Evolutionary conservation across 1,140 invertebrate genomes (phyloP).

Genomic region (Trichonephila clavipes): DNA sequence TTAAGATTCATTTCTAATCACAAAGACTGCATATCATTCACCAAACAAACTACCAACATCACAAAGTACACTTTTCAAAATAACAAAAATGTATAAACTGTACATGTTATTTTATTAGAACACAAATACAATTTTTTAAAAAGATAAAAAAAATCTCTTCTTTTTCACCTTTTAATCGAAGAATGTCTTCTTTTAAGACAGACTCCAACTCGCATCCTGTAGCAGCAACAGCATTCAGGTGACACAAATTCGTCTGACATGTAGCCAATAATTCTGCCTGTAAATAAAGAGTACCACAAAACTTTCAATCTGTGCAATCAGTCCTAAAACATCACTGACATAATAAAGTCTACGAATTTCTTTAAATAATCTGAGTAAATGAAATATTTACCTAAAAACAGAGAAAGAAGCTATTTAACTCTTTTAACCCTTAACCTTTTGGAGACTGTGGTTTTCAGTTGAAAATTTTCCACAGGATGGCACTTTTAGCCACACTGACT

Average conservation of each 20-base stretch:
- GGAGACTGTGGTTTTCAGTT: too few species aligned
- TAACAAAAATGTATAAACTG: not conserved
- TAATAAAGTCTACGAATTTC: not conserved
- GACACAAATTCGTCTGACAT: conserved; percentile 88
- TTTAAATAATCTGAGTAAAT: not conserved
- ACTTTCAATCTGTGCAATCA: not conserved
- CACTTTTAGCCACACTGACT: too few species aligned
- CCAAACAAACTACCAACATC: too few species aligned
- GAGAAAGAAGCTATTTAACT: not conserved
- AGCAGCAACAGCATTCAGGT: conserved; percentile 82
- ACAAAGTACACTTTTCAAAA: too few species aligned
- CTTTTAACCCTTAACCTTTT: too few species aligned
- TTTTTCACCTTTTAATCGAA: conserved; percentile 38
- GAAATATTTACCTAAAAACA: not conserved
- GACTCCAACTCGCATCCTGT: conserved; percentile 42
- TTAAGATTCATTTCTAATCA: too few species aligned
- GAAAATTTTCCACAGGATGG: too few species aligned
- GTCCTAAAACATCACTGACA: not conserved
- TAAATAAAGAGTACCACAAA: not conserved
- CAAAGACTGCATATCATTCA: too few species aligned
- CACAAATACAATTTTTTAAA: not conserved
- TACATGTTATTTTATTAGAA: not conserved
- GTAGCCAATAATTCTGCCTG: conserved; percentile 88
- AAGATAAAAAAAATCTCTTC: not conserved
- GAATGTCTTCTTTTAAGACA: conserved; percentile 46